Percentiles rank a stretch among this genome's conserved stretches.
phyloP scores from a whole-genome alignment of 2,888 invertebrate species.

The Coenonympha arcania region DNA sequence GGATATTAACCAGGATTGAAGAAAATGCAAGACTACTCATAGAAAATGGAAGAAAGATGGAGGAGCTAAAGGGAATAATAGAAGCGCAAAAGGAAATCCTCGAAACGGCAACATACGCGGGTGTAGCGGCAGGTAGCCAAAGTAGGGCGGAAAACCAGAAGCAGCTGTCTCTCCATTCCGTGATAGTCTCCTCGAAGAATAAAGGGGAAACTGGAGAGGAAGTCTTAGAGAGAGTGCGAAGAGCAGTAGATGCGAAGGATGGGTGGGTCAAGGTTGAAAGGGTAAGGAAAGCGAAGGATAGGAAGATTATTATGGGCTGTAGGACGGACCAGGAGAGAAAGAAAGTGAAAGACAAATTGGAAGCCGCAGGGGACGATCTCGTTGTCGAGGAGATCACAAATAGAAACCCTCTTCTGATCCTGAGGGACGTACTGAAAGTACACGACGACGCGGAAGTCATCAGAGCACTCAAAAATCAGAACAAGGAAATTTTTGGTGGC shows the following conservation, averaged over 20 bases:
- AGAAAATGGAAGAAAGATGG: too few relatives aligned
- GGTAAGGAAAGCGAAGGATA: constrained; percentile 7
- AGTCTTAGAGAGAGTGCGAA: constrained; percentile 11
- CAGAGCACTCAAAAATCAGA: constrained; percentile 19
- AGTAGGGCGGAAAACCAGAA: too few relatives aligned
- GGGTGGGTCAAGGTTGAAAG: constrained; percentile 8
- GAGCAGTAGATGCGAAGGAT: constrained; percentile 13
- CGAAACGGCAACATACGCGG: too few relatives aligned
- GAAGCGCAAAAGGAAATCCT: too few relatives aligned
- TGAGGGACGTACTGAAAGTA: constrained; percentile 5
- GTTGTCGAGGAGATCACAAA: constrained; percentile 4
- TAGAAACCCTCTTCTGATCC: constrained; percentile 16
- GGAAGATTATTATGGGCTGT: background rate
- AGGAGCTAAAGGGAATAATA: too few relatives aligned
- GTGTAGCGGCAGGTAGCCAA: too few relatives aligned
- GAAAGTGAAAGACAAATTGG: background rate
- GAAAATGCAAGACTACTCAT: too few relatives aligned
- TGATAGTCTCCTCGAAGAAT: too few relatives aligned
- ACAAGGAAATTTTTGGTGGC: background rate
- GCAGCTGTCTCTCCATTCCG: too few relatives aligned
- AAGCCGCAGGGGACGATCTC: background rate
- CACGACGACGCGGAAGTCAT: background rate
- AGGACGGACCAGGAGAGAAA: background rate
- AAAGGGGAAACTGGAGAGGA: constrained; percentile 7
- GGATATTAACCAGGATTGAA: too few relatives aligned